These are phyloP conservation scores for Festucalex cinctus DNA, from an alignment of 2,113 vertebrate genomes.

Conservation along the genomic window DNA sequence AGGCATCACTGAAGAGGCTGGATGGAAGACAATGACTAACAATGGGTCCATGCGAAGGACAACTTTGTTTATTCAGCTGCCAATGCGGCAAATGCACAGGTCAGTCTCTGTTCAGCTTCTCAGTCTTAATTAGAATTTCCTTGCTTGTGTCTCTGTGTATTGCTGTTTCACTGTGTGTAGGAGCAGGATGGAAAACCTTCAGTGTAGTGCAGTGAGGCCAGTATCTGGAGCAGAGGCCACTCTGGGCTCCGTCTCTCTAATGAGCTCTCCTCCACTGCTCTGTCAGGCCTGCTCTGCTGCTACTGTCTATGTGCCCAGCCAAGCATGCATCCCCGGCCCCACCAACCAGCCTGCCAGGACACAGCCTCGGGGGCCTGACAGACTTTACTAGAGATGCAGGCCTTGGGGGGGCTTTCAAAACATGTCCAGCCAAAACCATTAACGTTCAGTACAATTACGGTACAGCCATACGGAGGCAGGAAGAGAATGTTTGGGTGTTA, in stretches of 20 bases:
- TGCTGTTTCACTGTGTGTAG: constrained; percentile 13
- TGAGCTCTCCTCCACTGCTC: constrained; percentile 51
- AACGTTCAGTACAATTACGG: constrained; percentile 37
- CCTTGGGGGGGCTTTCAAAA: constrained; percentile 55
- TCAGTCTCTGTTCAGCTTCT: constrained; percentile 29
- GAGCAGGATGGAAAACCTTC: constrained; percentile 34
- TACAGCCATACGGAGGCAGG: constrained; percentile 1
- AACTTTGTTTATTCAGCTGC: constrained; percentile 6
- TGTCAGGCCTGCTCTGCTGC: constrained; percentile 45
- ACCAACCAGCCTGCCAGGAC: constrained; percentile 43
- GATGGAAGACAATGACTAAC: background rate
- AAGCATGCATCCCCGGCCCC: constrained; percentile 51
- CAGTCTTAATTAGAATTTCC: constrained; percentile 31
- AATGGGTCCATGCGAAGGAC: background rate
- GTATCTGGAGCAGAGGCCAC: constrained; percentile 52
- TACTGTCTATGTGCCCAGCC: constrained; percentile 46
- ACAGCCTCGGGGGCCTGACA: constrained; percentile 45
- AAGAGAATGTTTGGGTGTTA: constrained; percentile 36
- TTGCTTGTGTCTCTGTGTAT: constrained; percentile 16
- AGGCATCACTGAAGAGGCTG: background rate
- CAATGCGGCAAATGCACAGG: constrained; percentile 12
- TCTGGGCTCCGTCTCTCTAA: constrained; percentile 47
- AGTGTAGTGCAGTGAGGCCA: constrained; percentile 43
- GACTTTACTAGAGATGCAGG: constrained; percentile 55
- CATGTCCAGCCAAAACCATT: constrained; percentile 41